Evolutionary conservation across 2,888 invertebrate genomes (phyloP), one percentile per base, ranked within the genome.

Genomic region (Chalcosyrphus nemorum): DNA sequence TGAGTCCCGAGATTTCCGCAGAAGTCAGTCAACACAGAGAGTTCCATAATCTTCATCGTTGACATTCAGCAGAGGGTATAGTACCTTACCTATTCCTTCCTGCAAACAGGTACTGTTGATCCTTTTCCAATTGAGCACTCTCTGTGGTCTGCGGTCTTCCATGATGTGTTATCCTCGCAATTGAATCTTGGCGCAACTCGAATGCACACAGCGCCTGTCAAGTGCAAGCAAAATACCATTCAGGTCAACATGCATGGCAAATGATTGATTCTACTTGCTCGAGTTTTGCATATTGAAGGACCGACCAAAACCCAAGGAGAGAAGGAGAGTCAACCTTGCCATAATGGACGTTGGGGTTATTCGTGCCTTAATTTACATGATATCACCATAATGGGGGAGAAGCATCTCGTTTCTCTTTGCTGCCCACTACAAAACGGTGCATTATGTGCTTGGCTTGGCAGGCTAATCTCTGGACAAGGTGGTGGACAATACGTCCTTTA

Each of bases 341-440:
- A n/a, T n/a, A 32, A 27, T 52, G 61, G 78, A 78, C 72, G 65
- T 24, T 15, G 74, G 65, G 84, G 57, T 80, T 80, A 75, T 65
- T 84, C 74, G 84, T 84, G 80, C 84, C 84, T 84, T 80, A 80
- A 84, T 84, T 80, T 84, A 84, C 84, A 84, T 84, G 80, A 75
- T 75, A 84, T 84, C 84, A 70, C 52, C 80, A 84, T 82, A 72
- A 77, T 66, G 61, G 81, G 52, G 52, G 59, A 43, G 77, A 63
- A 63, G 72, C 56, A 82, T 82, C 82, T 77, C 56, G n/a, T 17
- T 72, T 52, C 66, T 45, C 59, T n/a, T n/a, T n/a, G n/a, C n/a
- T 82, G 65, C 75, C 81, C 81, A 81, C 81, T 50, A 63, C 21
- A 63, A 57, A 76, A 65, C 71, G 76, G 81, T 71, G 71, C 59